phyloP scores from a whole-genome alignment of 2,888 invertebrate genomes.

The Cantharis rustica region DNA sequence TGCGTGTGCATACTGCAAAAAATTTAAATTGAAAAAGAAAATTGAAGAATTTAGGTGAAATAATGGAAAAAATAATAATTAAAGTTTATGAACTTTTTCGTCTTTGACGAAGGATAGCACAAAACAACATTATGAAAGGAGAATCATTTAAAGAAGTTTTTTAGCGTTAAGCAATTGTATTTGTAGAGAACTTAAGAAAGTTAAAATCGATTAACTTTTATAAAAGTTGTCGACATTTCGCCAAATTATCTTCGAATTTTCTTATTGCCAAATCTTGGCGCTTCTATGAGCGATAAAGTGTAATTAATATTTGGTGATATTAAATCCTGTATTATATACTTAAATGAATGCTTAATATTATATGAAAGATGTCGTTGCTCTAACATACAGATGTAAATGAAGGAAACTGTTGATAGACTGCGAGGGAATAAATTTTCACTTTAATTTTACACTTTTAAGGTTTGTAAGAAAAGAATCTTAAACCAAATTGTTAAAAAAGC shows the following conservation, averaged over 20 bases:
- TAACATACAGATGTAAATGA: background rate
- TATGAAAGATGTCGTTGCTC: background rate
- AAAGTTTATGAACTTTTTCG: background rate
- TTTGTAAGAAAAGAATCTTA: background rate
- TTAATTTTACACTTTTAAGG: background rate
- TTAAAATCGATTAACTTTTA: background rate
- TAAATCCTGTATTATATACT: background rate
- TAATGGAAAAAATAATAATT: background rate
- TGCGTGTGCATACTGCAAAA: too few relatives aligned
- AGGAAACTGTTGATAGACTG: background rate
- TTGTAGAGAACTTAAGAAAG: background rate
- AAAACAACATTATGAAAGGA: background rate
- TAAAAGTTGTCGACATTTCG: background rate
- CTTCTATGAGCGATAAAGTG: background rate
- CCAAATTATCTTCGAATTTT: background rate
- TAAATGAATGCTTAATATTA: background rate
- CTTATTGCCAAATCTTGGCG: background rate
- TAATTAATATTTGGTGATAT: background rate
- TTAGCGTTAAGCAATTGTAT: background rate
- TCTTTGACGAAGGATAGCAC: background rate
- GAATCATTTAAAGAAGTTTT: background rate
- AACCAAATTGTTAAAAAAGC: background rate
- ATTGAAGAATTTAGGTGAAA: background rate
- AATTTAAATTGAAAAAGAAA: background rate
- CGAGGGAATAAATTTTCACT: background rate